Percentiles rank a stretch among this genome's conserved stretches.
phyloP scores from a whole-genome alignment of 1,140 invertebrate species.

The Diachasma alloeum region DNA sequence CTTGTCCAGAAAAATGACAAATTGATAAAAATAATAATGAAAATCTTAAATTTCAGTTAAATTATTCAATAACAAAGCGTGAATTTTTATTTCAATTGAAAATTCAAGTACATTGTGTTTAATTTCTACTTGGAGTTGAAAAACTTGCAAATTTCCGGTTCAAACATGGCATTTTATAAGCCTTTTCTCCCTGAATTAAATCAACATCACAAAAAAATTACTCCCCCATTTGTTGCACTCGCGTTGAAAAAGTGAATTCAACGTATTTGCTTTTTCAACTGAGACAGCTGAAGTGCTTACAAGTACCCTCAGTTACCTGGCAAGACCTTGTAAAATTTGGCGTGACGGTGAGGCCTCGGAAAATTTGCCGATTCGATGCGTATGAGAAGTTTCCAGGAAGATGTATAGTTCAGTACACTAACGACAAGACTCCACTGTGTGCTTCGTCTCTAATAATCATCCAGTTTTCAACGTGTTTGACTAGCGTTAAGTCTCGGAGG shows the following conservation, averaged over 20 bases:
- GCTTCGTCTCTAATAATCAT: not conserved
- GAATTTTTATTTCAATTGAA: no score
- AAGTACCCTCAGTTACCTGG: not conserved
- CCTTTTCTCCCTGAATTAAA: no score
- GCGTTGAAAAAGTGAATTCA: not conserved
- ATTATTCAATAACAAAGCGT: no score
- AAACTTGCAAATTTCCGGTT: no score
- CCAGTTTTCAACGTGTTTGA: not conserved
- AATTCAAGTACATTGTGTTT: no score
- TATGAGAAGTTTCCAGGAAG: not conserved
- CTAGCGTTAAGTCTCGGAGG: not conserved
- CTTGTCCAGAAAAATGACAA: no score
- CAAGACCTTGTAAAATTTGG: slow-evolving; percentile 5
- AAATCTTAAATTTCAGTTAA: no score
- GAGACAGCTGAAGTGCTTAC: slow-evolving; percentile 13
- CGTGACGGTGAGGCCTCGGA: slow-evolving; percentile 21
- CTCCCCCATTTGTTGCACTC: no score
- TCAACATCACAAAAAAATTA: no score
- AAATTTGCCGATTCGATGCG: slow-evolving; percentile 11
- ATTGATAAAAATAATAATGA: no score
- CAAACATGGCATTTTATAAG: no score
- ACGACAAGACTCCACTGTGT: not conserved
- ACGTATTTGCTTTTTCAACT: slow-evolving; percentile 22
- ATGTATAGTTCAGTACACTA: not conserved
- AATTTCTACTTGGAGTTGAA: no score